A percentile compares a stretch with the other conserved stretches of the same genome.
Conservation (phyloP, 2,113 vertebrate species). For the Neomonachus schauinslandi region DNA sequence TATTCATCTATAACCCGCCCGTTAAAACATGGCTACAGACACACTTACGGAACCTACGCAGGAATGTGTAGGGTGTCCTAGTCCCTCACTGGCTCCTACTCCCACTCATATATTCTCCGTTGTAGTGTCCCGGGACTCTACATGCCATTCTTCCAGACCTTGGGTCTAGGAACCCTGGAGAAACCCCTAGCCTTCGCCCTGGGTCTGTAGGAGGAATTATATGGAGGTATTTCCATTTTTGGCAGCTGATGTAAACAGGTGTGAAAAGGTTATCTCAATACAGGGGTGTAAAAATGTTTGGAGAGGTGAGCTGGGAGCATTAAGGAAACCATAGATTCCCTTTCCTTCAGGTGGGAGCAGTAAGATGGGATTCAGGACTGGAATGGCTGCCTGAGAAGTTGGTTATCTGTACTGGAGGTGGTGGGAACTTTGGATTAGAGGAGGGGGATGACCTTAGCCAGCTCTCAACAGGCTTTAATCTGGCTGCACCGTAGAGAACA, state of each 20-base stretch:
- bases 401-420: not conserved
- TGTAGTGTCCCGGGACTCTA: not conserved
- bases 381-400: not conserved
- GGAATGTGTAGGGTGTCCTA: no score
- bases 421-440: not conserved
- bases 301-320: not conserved
- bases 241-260: not conserved
- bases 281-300: not conserved
- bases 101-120: not conserved
- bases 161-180: not conserved
- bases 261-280: not conserved
- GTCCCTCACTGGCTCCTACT: not conserved
- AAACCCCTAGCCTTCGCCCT: not conserved
- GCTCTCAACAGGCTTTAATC: not conserved
- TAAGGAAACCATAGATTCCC: not conserved
- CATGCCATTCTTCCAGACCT: not conserved
- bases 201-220: not conserved
- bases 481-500: not conserved
- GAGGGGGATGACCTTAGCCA: not conserved
- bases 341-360: not conserved
- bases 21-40: not conserved
- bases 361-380: not conserved
- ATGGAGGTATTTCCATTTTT: not conserved
- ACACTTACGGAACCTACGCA: not conserved
- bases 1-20: no score